Evolutionary conservation across 2,113 vertebrate genomes (phyloP).

Genomic region (Anguilla japonica): DNA sequence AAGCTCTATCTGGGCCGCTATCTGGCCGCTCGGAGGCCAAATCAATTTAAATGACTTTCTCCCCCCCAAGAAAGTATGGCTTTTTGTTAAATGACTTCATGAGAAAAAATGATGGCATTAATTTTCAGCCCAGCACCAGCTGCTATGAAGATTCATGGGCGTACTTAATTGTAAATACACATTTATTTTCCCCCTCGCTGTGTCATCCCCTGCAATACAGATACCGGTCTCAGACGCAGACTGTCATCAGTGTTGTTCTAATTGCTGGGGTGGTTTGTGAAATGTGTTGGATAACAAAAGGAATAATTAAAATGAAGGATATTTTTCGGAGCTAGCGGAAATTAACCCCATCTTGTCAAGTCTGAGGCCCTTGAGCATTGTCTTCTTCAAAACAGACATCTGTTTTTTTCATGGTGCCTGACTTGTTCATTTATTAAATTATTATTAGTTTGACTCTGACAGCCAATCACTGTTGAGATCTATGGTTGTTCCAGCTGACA

Average conservation of each 20-base stretch:
- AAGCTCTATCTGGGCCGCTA: neutral
- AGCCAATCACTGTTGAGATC: too few species aligned
- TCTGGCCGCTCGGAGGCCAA: neutral
- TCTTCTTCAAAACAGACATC: neutral
- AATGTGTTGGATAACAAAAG: neutral
- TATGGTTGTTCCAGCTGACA: too few species aligned
- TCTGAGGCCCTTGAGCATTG: neutral
- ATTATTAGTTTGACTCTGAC: too few species aligned
- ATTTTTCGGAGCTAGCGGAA: neutral
- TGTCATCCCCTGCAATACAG: neutral
- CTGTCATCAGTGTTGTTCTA: neutral
- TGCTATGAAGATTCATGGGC: slow-evolving; percentile 4
- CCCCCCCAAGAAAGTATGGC: neutral
- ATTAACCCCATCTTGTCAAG: neutral
- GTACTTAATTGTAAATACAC: slow-evolving; percentile 9
- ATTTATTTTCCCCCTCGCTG: neutral
- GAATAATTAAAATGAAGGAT: neutral
- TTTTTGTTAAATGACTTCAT: neutral
- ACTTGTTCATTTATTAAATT: neutral
- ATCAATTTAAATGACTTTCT: slow-evolving; percentile 1
- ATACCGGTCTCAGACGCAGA: neutral
- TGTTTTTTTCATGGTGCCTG: neutral
- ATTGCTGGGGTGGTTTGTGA: slow-evolving; percentile 3
- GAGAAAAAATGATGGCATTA: slow-evolving; percentile 9
- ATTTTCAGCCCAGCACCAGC: slow-evolving; percentile 1